These are phyloP conservation scores for Ostrea denselamellosa DNA, from an alignment of 1,140 invertebrate species.

Conservation along the genomic window DNA sequence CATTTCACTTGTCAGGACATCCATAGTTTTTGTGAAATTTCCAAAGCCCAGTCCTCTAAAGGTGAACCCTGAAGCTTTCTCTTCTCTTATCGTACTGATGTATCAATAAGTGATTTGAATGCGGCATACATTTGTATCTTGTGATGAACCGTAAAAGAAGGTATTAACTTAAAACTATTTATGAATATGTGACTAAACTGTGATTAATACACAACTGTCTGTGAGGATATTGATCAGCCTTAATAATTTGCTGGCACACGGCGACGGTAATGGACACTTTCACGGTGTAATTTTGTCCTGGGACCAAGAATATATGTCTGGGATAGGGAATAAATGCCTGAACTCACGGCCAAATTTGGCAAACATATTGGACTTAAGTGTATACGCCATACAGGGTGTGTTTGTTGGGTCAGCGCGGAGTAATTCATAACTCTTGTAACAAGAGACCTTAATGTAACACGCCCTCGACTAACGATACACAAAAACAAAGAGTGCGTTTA, in stretches of 20 bases:
- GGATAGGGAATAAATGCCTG: neutral
- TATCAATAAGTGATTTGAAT: no score
- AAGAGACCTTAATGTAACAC: neutral
- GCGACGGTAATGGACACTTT: no score
- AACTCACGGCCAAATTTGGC: neutral
- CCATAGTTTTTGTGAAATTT: no score
- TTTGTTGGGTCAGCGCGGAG: neutral
- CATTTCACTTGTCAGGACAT: no score
- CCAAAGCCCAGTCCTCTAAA: no score
- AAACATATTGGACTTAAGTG: neutral
- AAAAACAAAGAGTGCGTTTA: neutral
- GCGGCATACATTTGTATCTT: no score
- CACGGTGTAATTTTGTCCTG: neutral
- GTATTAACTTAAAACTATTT: no score
- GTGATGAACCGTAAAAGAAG: no score
- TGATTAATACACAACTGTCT: neutral
- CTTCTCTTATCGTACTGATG: no score
- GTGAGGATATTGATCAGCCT: neutral
- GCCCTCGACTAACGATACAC: neutral
- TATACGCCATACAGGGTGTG: neutral
- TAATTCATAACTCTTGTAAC: neutral
- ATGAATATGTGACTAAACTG: no score
- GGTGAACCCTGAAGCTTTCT: no score
- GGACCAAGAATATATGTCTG: neutral
- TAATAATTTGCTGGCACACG: no score